Conservation (phyloP, 2,888 invertebrate species). For the Miltochrista miniata region DNA sequence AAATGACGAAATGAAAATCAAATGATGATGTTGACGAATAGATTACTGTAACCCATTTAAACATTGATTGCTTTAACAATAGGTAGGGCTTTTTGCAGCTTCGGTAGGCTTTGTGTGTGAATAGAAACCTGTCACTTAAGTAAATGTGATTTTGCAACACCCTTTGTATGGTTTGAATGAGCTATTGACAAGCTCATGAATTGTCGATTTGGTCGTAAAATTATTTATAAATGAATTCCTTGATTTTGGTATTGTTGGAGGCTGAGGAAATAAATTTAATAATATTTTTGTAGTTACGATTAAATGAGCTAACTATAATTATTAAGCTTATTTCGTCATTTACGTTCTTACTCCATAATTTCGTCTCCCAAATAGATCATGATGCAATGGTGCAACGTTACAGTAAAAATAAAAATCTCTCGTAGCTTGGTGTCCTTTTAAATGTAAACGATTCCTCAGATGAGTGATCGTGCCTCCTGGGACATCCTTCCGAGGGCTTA, state of each 20-base stretch:
- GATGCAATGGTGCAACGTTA: too few species aligned
- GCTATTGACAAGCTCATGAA: slow-evolving; percentile 7
- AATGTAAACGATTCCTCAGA: too few species aligned
- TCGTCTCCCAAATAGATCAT: too few species aligned
- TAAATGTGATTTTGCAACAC: slow-evolving; percentile 13
- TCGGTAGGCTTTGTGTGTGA: slow-evolving; percentile 9
- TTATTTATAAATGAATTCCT: neutral
- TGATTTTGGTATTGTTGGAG: neutral
- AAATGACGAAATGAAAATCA: neutral
- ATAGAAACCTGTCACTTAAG: slow-evolving; percentile 11
- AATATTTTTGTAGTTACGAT: too few species aligned
- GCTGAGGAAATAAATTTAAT: too few species aligned
- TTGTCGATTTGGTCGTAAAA: slow-evolving; percentile 9
- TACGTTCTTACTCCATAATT: neutral
- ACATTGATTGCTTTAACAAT: slow-evolving; percentile 7
- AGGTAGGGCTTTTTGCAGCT: slow-evolving; percentile 9
- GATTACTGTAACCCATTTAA: slow-evolving; percentile 3
- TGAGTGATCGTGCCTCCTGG: too few species aligned
- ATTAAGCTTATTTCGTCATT: neutral
- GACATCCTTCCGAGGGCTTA: too few species aligned
- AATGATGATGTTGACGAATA: neutral
- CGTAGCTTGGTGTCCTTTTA: too few species aligned
- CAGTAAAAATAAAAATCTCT: too few species aligned
- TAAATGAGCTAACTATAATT: too few species aligned
- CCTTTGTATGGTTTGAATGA: slow-evolving; percentile 1